Conservation (phyloP, 2,888 invertebrate genomes). For the Boloria selene region DNA sequence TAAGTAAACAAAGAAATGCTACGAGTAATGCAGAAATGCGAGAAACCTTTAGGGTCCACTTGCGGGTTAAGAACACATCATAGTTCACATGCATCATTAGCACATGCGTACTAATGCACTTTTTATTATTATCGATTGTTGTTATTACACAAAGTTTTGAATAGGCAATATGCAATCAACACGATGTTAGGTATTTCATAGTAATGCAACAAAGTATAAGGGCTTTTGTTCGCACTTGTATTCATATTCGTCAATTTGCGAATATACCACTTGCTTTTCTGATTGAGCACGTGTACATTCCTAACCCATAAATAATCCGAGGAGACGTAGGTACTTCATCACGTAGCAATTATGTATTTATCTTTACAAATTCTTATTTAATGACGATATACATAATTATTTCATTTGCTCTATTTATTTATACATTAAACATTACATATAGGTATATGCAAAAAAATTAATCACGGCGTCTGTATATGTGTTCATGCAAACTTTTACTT, state of each 20-base stretch:
- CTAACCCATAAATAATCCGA: conserved; percentile 45
- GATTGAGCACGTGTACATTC: conserved; percentile 58
- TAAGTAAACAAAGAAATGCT: conserved; percentile 9
- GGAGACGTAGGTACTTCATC: conserved; percentile 47
- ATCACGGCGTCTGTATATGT: conserved; percentile 4
- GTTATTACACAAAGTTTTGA: conserved; percentile 1
- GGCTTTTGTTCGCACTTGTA: too few relatives aligned
- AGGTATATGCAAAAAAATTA: conserved; percentile 13
- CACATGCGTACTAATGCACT: conserved; percentile 10
- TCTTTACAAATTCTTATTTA: conserved; percentile 53
- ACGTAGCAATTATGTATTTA: conserved; percentile 52
- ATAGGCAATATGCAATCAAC: background rate
- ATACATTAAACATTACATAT: conserved; percentile 17
- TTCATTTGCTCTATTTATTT: conserved; percentile 41
- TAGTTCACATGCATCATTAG: conserved; percentile 11
- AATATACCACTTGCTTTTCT: conserved; percentile 6
- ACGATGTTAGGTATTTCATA: background rate
- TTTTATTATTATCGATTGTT: conserved; percentile 9
- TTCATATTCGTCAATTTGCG: conserved; percentile 21
- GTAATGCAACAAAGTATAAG: background rate
- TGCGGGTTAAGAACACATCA: conserved; percentile 5
- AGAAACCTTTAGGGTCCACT: conserved; percentile 4
- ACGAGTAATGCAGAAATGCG: conserved; percentile 1
- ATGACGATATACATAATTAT: conserved; percentile 47
- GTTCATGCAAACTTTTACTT: conserved; percentile 23